Evolutionary conservation across 2,113 vertebrate genomes (phyloP).

Genomic region (Platysternon megacephalum): DNA sequence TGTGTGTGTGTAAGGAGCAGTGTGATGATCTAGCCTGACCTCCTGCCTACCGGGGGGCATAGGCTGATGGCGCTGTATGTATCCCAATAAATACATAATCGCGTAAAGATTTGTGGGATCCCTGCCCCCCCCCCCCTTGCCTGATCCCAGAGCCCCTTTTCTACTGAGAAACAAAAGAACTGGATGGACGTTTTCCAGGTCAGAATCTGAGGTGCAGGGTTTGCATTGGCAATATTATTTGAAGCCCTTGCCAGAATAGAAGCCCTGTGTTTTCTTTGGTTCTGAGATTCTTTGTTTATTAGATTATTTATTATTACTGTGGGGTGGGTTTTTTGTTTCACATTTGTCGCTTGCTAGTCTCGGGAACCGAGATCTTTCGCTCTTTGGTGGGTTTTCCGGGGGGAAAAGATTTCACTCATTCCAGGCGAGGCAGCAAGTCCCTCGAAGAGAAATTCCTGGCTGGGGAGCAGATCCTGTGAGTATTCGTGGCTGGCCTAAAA

Average conservation of each 20-base stretch:
- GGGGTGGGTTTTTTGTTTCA: fast-evolving
- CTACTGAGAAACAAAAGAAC: neutral
- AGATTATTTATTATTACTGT: fast-evolving
- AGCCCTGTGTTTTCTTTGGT: fast-evolving
- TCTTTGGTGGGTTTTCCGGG: neutral
- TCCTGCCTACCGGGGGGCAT: neutral
- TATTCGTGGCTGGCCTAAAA: neutral
- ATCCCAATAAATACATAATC: neutral
- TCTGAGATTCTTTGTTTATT: neutral
- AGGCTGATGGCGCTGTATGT: neutral
- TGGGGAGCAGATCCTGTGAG: neutral
- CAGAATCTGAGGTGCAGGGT: fast-evolving
- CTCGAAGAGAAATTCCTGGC: neutral
- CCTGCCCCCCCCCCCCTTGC: neutral
- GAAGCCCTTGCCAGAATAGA: neutral
- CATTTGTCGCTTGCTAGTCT: fast-evolving
- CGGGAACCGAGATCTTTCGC: neutral
- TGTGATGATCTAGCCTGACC: neutral
- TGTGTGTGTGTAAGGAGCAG: fast-evolving
- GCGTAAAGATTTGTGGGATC: neutral
- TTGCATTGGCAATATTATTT: fast-evolving
- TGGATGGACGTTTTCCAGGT: fast-evolving
- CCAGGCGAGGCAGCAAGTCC: neutral
- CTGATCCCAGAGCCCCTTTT: neutral
- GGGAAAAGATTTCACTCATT: neutral